Base-by-base conservation (phyloP, 37 sponge, comb jelly and placozoan genomes). In the Haliclona indistincta region DNA sequence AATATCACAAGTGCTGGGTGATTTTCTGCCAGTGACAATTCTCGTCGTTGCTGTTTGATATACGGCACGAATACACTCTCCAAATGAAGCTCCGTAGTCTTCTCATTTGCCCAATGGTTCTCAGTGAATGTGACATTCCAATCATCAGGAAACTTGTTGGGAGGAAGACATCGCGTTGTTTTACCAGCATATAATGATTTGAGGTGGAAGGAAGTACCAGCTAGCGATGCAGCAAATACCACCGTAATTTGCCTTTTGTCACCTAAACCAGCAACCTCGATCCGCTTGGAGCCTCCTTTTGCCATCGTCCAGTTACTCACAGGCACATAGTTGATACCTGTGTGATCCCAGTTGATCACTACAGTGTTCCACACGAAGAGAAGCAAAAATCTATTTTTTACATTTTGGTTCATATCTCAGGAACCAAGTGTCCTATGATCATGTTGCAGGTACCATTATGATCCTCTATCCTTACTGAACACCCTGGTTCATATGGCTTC, bases 231-330 rank as follows among this genome's bases (percentile, higher is more conserved):
- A 10, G 51, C 51, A 43, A 79, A 55, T 2, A 79, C 81, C 30
- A 70, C 81, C 5, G 81, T 79, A 5, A 68, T 61, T 43, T 79
- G 81, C 63, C 70, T 15, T 55, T 79, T 79, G 34, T 79, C 81
- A 10, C 63, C 71, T 1, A 79, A 35, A 30, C 61, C 71, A 13
- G 30, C 64, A 8, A 78, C 28, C 43, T 78, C 79, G 15, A 78
- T 68, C 6, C 79, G 29, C 32, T 68, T 67, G 17, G 68, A 22
- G 19, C 71, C 81, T 41, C 42, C 64, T 26, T 79, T 61, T 3
- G 69, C 81, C 63, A 79, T 69, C 8, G 71, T 79, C 81, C 81
- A 79, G 10, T 67, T 20, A 8, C 62, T 56, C 35, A 49, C 55
- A 22, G 79, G 79, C 41, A 78, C 79, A 26, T 23, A 68, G 11